Percentiles rank a stretch among this genome's conserved stretches.
These are phyloP conservation scores for Muraenolepis orangiensis DNA, from an alignment of 2,797 vertebrate species.

Conservation along the genomic window DNA sequence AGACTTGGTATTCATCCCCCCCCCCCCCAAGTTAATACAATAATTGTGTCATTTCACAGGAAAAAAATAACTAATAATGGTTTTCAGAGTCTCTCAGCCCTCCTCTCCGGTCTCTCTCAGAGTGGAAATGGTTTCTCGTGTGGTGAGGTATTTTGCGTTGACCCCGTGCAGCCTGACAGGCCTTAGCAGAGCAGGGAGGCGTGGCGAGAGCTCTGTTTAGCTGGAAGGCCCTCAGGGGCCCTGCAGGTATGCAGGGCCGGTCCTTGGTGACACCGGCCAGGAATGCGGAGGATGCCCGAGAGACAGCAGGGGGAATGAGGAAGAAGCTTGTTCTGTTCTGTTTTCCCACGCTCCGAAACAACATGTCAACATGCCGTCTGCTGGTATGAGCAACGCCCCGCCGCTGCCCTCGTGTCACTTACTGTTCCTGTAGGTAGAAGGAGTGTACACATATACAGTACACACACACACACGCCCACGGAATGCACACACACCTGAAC, in stretches of 20 bases:
- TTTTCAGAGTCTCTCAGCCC: background rate
- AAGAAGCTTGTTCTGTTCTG: slow-evolving; percentile 23
- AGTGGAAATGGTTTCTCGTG: background rate
- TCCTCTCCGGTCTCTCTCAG: background rate
- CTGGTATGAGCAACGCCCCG: background rate
- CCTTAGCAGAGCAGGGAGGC: too few relatives aligned
- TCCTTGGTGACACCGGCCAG: slow-evolving; percentile 28
- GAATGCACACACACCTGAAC: too few relatives aligned
- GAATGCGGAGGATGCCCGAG: slow-evolving; percentile 40
- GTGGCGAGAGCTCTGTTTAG: too few relatives aligned
- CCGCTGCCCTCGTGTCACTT: too few relatives aligned
- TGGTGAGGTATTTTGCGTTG: background rate
- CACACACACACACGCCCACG: too few relatives aligned
- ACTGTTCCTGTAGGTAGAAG: too few relatives aligned
- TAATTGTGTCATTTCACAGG: background rate
- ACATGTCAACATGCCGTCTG: background rate
- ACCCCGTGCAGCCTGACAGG: background rate
- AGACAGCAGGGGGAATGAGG: slow-evolving; percentile 34
- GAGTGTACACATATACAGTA: too few relatives aligned
- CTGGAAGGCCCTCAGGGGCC: too few relatives aligned
- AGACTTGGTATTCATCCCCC: background rate
- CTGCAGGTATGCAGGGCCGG: slow-evolving; percentile 31
- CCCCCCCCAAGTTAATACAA: background rate
- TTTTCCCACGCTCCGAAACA: slow-evolving; percentile 38
- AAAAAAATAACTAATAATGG: background rate